Evolutionary conservation across 2,113 vertebrate genomes (phyloP), one percentile per base, ranked within the genome.

Genomic region (Neodon shergylaensis): DNA sequence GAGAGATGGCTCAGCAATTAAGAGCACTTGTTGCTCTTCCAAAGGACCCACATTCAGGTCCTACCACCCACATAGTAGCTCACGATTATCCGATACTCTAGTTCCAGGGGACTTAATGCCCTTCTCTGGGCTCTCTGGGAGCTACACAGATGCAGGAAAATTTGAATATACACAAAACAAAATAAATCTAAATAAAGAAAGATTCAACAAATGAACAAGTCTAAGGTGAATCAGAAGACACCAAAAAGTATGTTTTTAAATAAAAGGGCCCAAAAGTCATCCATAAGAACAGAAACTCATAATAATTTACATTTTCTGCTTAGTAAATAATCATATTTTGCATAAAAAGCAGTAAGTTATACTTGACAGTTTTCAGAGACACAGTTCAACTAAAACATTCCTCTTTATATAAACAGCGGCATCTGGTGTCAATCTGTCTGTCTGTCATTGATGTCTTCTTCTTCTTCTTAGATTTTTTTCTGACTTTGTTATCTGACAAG

Each of bases 281-380:
- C n/a, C 24, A 52, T 84, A 70, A 52, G 42, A 88, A 26, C 11
- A 36, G 52, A 79, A 22, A 2, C 24, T 7, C 88, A 77, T 68
- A 58, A 73, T 49, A 92, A 94, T 68, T 44, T 28, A 73, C 8
- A 89, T 49, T 17, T 95, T 87, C 47, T 28, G 78, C 39, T 81
- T 58, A 84, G 14, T 42, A 95, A 95, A 86, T 7, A 92, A 79
- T 63, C 52, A 26, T 36, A n/a, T 68, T 93, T 81, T 66, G 54
- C 12, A 44, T 83, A 28, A 76, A 54, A 70, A 84, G 33, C 17
- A 54, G 87, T 13, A 73, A 31, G 4, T 44, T 77, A 31, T 42
- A 31, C 54, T 74, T 89, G 44, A 82, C 17, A 93, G 42, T 81
- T 88, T 91, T 92, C 82, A 95, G 24, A 21, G 9, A 78, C 42